A percentile compares a stretch with the other conserved stretches of the same genome.
phyloP scores from a whole-genome alignment of 2,797 vertebrate species.

The Dallia pectoralis region DNA sequence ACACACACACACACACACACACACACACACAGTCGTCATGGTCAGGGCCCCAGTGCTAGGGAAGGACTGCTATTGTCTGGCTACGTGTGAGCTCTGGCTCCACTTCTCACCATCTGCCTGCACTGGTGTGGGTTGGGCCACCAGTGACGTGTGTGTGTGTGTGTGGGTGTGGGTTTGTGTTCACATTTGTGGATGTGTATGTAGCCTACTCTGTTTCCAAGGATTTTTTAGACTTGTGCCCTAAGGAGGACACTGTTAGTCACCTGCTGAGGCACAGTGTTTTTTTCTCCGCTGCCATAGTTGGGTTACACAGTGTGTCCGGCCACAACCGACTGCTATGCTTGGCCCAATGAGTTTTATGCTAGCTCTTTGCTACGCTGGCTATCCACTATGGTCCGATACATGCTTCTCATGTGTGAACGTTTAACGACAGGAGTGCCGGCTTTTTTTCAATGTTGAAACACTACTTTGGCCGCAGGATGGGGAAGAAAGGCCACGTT shows the following conservation, averaged over 20 bases:
- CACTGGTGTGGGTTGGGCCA: constrained; percentile 56
- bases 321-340: constrained; percentile 15
- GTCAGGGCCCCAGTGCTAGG: constrained; percentile 28
- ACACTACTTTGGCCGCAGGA: constrained; percentile 28
- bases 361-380: constrained; percentile 42
- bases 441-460: constrained; percentile 43
- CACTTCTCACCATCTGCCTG: constrained; percentile 77
- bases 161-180: not conserved
- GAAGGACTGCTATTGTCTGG: constrained; percentile 71
- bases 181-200: constrained; percentile 17
- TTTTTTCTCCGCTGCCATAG: constrained; percentile 15
- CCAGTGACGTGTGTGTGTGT: constrained; percentile 43
- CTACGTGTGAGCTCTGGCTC: constrained; percentile 69
- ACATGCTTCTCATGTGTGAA: constrained; percentile 14
- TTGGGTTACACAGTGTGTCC: not conserved
- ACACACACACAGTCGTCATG: not conserved
- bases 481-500: constrained; percentile 65
- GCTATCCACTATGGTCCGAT: constrained; percentile 21
- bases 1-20: too few relatives aligned
- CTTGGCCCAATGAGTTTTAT: constrained; percentile 36
- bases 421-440: constrained; percentile 38
- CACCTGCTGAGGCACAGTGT: constrained; percentile 28
- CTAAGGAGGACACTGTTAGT: constrained; percentile 5
- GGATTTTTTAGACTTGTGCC: constrained; percentile 12
- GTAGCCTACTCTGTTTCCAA: constrained; percentile 18